A percentile compares a stretch with the other conserved stretches of the same genome.
Conservation (phyloP, 2,113 vertebrate species). For the Caracal caracal region DNA sequence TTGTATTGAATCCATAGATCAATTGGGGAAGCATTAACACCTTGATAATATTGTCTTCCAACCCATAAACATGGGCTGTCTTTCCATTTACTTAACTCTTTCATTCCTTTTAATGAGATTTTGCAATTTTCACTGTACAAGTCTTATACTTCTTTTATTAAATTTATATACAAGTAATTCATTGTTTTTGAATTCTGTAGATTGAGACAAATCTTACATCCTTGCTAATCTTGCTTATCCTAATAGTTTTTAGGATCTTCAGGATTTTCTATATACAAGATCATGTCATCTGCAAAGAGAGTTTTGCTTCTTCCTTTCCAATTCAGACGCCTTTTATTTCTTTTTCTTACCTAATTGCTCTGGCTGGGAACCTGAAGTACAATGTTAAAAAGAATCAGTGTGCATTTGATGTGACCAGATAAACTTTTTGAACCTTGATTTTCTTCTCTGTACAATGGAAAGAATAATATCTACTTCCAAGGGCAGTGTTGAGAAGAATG, state of each 20-base stretch:
- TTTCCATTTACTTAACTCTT: not conserved
- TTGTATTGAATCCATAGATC: not conserved
- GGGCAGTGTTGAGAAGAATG: not conserved
- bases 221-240: not conserved
- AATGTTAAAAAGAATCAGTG: not conserved
- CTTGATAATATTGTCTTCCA: not conserved
- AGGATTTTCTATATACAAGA: not conserved
- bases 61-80: not conserved
- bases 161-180: not conserved
- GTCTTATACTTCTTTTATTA: not conserved
- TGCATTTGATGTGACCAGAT: not conserved
- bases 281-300: not conserved
- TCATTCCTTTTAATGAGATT: not conserved
- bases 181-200: not conserved
- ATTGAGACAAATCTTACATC: not conserved
- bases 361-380: not conserved
- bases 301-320: not conserved
- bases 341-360: not conserved
- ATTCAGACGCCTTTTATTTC: not conserved
- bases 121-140: not conserved
- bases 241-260: not conserved
- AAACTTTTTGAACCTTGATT: not conserved
- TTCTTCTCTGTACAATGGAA: not conserved
- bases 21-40: not conserved
- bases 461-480: not conserved